Evolutionary conservation across 1,140 invertebrate species (phyloP).

Genomic region (Sinonovacula constricta): DNA sequence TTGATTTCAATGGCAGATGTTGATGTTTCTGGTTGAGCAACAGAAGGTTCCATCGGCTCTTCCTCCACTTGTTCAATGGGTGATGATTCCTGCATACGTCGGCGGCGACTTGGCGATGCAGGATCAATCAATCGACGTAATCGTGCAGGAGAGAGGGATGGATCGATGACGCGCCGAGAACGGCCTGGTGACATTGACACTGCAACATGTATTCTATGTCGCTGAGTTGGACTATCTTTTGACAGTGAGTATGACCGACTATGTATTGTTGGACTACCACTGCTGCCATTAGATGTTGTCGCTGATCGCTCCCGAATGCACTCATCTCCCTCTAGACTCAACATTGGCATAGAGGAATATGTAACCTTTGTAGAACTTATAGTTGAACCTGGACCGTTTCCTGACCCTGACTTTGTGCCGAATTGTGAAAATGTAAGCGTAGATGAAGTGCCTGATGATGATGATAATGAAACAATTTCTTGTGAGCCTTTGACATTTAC

Average conservation of each 20-base stretch:
- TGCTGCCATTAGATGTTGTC: slow-evolving; percentile 48
- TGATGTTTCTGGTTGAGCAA: slow-evolving; percentile 39
- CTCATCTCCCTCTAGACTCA: slow-evolving; percentile 56
- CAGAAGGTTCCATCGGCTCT: slow-evolving; percentile 25
- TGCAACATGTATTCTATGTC: slow-evolving; percentile 35
- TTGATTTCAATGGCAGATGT: slow-evolving; percentile 46
- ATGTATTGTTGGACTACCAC: neutral
- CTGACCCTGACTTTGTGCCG: slow-evolving; percentile 33
- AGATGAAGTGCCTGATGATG: slow-evolving; percentile 49
- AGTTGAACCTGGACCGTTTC: slow-evolving; percentile 60
- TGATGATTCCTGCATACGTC: slow-evolving; percentile 39
- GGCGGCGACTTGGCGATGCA: slow-evolving; percentile 18
- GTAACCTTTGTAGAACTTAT: slow-evolving; percentile 56
- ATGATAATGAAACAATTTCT: slow-evolving; percentile 37
- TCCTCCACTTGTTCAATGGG: slow-evolving; percentile 43
- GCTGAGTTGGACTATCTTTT: slow-evolving; percentile 25
- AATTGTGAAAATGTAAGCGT: slow-evolving; percentile 50
- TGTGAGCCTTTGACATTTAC: slow-evolving; percentile 35
- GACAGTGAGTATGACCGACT: slow-evolving; percentile 23
- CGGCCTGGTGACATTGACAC: slow-evolving; percentile 37
- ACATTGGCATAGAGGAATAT: slow-evolving; percentile 64
- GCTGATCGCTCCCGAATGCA: slow-evolving; percentile 51
- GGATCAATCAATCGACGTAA: slow-evolving; percentile 35
- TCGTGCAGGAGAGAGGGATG: slow-evolving; percentile 25
- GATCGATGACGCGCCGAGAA: slow-evolving; percentile 36